Evolutionary conservation across 1,140 invertebrate species (phyloP).

Genomic region (Wasmannia auropunctata): DNA sequence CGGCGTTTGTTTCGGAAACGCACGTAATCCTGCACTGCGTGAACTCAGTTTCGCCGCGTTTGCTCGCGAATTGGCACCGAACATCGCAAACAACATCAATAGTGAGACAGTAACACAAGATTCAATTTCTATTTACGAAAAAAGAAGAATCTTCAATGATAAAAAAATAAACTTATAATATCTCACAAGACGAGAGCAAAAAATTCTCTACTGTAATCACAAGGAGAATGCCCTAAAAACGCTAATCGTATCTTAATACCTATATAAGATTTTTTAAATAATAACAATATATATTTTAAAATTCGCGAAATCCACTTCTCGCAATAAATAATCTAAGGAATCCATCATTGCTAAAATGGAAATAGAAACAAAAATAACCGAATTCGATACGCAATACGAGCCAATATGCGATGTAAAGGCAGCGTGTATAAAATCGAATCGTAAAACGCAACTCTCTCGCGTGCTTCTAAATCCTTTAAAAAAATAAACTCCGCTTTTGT

Average conservation of each 20-base stretch:
- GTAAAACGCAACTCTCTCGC: background rate
- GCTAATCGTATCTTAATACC: background rate
- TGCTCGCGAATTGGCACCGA: background rate
- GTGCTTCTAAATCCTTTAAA: constrained; percentile 7
- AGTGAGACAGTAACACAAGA: background rate
- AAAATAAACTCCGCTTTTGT: constrained; percentile 16
- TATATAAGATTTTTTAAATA: background rate
- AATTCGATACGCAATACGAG: background rate
- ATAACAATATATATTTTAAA: background rate
- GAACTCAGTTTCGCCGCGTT: background rate
- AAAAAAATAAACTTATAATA: background rate
- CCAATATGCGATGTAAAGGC: background rate
- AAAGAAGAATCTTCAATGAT: background rate
- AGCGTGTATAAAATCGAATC: background rate
- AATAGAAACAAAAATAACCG: background rate
- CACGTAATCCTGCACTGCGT: background rate
- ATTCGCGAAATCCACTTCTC: background rate
- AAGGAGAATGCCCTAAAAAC: background rate
- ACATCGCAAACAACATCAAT: background rate
- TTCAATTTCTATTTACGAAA: background rate
- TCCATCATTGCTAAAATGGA: background rate
- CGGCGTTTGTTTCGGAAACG: constrained; percentile 46
- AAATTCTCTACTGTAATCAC: background rate
- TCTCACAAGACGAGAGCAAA: background rate
- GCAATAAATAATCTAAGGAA: background rate